phyloP scores from a whole-genome alignment of 2,113 vertebrate genomes.

The Galemys pyrenaicus region DNA sequence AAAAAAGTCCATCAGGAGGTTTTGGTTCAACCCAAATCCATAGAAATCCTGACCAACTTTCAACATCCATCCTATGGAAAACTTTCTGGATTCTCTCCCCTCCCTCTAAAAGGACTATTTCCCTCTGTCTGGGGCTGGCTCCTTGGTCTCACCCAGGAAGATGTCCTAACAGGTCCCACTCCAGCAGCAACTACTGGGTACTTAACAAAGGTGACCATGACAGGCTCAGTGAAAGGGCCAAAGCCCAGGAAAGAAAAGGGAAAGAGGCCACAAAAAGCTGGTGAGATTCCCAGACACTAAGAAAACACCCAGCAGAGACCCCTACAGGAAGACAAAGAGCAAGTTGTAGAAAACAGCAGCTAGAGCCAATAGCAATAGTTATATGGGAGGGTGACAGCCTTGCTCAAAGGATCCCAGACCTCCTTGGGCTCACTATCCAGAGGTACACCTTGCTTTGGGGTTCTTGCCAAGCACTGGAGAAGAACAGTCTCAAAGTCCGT shows the following conservation, averaged over 20 bases:
- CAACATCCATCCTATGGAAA: not conserved
- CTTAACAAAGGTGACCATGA: not conserved
- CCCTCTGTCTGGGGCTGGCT: not conserved
- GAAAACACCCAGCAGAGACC: not conserved
- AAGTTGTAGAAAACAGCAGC: not conserved
- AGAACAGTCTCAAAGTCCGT: not conserved
- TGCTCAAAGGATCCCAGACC: not conserved
- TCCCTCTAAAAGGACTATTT: not conserved
- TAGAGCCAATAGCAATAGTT: not conserved
- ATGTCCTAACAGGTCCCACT: not conserved
- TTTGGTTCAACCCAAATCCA: not conserved
- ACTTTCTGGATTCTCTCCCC: not conserved
- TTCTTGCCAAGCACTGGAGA: not conserved
- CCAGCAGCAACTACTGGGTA: not conserved
- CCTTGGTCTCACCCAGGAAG: not conserved
- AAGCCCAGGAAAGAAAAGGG: not conserved
- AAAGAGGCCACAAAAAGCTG: not conserved
- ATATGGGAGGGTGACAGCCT: not conserved
- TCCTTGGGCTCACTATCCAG: not conserved
- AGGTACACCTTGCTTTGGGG: not conserved
- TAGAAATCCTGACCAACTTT: conserved; percentile 25
- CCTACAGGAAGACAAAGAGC: not conserved
- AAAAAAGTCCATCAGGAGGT: not conserved
- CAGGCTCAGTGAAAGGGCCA: not conserved
- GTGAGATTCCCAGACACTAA: not conserved